Evolutionary conservation across 2,113 vertebrate genomes (phyloP).

Genomic region (Mola mola): DNA sequence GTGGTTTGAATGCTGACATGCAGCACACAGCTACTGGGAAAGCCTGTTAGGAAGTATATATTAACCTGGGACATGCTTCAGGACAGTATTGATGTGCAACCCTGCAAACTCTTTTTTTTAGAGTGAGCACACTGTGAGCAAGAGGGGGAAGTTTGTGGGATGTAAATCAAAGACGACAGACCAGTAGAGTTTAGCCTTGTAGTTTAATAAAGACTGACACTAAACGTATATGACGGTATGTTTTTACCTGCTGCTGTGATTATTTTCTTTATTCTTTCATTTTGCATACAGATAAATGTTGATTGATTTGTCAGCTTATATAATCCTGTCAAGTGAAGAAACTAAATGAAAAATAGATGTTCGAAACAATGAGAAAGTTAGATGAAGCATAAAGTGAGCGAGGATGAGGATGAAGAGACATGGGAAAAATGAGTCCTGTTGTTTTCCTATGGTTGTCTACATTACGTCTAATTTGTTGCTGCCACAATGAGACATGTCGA

Average conservation of each 20-base stretch:
- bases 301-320: neutral
- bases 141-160: constrained; percentile 1
- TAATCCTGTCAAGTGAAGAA: neutral
- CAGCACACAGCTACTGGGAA: too few species aligned
- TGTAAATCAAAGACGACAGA: constrained; percentile 32
- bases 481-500: neutral
- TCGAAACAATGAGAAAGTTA: neutral
- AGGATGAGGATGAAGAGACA: neutral
- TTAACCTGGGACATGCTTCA: too few species aligned
- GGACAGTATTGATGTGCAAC: too few species aligned
- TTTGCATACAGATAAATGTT: neutral
- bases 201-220: constrained; percentile 35
- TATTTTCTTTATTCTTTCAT: neutral
- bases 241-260: constrained; percentile 22
- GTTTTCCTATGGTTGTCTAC: constrained; percentile 1
- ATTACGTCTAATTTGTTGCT: constrained; percentile 16
- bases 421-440: neutral
- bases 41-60: too few species aligned
- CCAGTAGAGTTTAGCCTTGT: constrained; percentile 10
- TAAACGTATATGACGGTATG: constrained; percentile 3
- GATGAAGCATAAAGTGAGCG: neutral
- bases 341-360: neutral
- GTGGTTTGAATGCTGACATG: neutral
- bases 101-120: too few species aligned
- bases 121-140: too few species aligned